Evolutionary conservation across 2,113 vertebrate species (phyloP).

Genomic region (Labrus mixtus): DNA sequence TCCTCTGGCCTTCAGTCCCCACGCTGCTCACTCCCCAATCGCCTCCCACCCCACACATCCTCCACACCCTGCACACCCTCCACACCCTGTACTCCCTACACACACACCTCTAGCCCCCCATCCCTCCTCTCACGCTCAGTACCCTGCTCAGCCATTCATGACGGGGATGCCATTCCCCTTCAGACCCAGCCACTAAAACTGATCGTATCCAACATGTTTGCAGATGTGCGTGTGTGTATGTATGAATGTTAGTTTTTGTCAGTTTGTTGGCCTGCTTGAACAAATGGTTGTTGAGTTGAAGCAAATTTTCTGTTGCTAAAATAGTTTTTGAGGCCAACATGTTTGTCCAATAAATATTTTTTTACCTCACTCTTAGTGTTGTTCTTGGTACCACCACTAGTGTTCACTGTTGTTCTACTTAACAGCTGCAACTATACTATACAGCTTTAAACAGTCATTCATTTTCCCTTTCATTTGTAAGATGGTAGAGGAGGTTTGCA

Average conservation of each 20-base stretch:
- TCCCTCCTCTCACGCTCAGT: conserved; percentile 76
- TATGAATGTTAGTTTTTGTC: conserved; percentile 6
- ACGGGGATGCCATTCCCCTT: conserved; percentile 91
- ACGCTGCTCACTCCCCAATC: conserved; percentile 79
- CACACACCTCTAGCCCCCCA: conserved; percentile 70
- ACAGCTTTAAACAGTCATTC: not conserved
- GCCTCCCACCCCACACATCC: conserved; percentile 78
- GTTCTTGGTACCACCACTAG: conserved; percentile 44
- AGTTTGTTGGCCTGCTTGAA: not conserved
- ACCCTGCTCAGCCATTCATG: conserved; percentile 87
- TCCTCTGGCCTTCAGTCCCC: conserved; percentile 87
- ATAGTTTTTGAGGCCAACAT: conserved; percentile 22
- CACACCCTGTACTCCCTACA: conserved; percentile 79
- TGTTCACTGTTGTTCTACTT: conserved; percentile 46
- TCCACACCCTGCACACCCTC: conserved; percentile 80
- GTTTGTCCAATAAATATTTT: conserved; percentile 79
- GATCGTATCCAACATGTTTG: not conserved
- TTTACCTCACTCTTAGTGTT: conserved; percentile 55
- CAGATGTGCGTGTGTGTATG: conserved; percentile 13
- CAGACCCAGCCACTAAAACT: conserved; percentile 88
- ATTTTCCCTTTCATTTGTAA: not conserved
- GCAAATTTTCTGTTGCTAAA: conserved; percentile 33
- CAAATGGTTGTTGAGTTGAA: conserved; percentile 12
- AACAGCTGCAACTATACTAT: not conserved
- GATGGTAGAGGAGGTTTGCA: too few relatives aligned